These are phyloP conservation scores for Sebastes hubbsi DNA, from an alignment of 2,797 vertebrate species.

Conservation along the genomic window DNA sequence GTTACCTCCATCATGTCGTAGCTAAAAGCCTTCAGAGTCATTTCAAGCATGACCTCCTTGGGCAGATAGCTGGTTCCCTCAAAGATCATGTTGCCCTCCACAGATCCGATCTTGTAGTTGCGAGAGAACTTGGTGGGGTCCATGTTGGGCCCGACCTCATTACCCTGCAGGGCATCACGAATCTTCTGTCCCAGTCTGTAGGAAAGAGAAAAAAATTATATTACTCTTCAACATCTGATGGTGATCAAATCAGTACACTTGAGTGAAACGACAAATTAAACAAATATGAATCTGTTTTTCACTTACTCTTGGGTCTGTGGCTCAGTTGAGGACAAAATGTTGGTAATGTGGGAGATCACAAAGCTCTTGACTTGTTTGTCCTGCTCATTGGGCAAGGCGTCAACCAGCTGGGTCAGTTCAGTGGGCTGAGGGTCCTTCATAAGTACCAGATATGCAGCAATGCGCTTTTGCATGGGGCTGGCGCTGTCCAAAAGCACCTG, in stretches of 20 bases:
- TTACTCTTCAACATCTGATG: background rate
- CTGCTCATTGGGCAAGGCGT: conserved; percentile 79
- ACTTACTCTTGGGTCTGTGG: conserved; percentile 83
- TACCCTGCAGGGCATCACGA: conserved; percentile 82
- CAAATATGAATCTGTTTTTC: background rate
- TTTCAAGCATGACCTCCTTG: conserved; percentile 92
- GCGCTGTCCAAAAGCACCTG: conserved; percentile 78
- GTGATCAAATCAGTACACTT: background rate
- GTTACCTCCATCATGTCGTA: conserved; percentile 93
- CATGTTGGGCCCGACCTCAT: conserved; percentile 78
- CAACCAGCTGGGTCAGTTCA: conserved; percentile 81
- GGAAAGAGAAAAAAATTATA: background rate
- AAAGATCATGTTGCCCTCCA: conserved; percentile 92
- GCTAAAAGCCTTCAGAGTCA: conserved; percentile 90
- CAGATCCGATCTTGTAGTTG: conserved; percentile 86
- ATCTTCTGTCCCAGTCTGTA: conserved; percentile 86
- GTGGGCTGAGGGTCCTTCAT: conserved; percentile 87
- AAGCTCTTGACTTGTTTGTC: conserved; percentile 90
- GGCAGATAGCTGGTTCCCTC: conserved; percentile 88
- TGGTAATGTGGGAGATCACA: conserved; percentile 87
- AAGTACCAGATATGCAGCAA: conserved; percentile 92
- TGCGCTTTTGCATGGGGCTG: conserved; percentile 86
- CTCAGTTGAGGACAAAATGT: conserved; percentile 88
- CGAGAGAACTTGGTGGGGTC: conserved; percentile 87
- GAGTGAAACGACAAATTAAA: background rate